A percentile compares a stretch with the other conserved stretches of the same genome.
These are phyloP conservation scores for Leptoteleia sp. DNA, from an alignment of 1,140 invertebrate species.

Conservation along the genomic window DNA sequence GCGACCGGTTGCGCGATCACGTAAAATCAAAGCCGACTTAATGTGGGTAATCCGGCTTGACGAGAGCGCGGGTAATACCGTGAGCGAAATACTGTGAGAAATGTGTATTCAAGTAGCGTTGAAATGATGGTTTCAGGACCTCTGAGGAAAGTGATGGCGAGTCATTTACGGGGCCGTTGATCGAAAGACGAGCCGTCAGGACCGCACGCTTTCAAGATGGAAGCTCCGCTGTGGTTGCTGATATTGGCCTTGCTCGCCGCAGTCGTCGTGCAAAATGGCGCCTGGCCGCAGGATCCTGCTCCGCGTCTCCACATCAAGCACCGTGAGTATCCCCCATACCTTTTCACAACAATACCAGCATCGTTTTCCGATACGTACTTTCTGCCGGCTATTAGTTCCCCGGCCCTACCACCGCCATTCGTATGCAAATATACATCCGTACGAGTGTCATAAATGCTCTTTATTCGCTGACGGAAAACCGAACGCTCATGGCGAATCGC, in stretches of 20 bases:
- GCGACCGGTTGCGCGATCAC: slow-evolving; percentile 43
- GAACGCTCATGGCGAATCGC: slow-evolving; percentile 7
- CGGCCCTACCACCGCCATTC: slow-evolving; percentile 41
- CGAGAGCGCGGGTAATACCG: slow-evolving; percentile 4
- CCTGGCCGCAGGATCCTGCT: slow-evolving; percentile 64
- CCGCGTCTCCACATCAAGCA: slow-evolving; percentile 66
- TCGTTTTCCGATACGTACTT: slow-evolving; percentile 54
- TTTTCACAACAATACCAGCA: slow-evolving; percentile 48
- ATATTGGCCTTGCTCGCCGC: slow-evolving; percentile 65
- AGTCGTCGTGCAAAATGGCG: slow-evolving; percentile 65
- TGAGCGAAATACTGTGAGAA: slow-evolving; percentile 16
- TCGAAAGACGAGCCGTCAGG: slow-evolving; percentile 63
- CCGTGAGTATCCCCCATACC: slow-evolving; percentile 53
- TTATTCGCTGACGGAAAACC: slow-evolving; percentile 37
- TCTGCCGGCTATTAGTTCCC: slow-evolving; percentile 53
- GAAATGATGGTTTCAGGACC: slow-evolving; percentile 57
- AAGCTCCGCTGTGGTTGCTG: slow-evolving; percentile 66
- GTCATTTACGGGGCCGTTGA: slow-evolving; percentile 61
- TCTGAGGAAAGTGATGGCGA: slow-evolving; percentile 63
- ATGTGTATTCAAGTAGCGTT: slow-evolving; percentile 32
- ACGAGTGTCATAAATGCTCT: slow-evolving; percentile 52
- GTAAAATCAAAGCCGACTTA: slow-evolving; percentile 45
- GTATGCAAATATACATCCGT: slow-evolving; percentile 51
- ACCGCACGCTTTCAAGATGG: slow-evolving; percentile 66
- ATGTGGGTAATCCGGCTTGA: slow-evolving; percentile 24